phyloP scores from a whole-genome alignment of 2,113 vertebrate species.

The Brienomyrus longianalis region DNA sequence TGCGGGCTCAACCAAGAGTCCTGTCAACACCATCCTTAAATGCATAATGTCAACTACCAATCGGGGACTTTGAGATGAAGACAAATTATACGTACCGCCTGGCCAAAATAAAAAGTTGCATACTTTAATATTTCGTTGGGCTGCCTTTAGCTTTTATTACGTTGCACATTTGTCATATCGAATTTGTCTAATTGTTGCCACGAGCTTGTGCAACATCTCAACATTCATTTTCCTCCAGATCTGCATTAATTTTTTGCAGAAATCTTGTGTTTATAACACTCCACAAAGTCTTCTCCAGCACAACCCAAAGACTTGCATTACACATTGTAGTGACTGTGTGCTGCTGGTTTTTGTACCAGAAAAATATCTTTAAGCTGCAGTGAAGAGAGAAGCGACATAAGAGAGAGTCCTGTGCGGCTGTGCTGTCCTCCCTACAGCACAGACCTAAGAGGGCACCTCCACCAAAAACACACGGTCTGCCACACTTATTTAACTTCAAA shows the following conservation, averaged over 20 bases:
- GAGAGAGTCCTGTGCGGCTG: background rate
- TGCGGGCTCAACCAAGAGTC: background rate
- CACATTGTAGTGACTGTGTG: background rate
- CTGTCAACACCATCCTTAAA: background rate
- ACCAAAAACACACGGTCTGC: background rate
- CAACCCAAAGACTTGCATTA: background rate
- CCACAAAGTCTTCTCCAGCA: too few relatives aligned
- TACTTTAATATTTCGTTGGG: background rate
- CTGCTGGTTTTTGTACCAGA: background rate
- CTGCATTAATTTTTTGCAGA: too few relatives aligned
- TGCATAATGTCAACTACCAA: background rate
- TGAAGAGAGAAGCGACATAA: background rate
- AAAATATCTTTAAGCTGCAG: background rate
- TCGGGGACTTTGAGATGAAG: background rate
- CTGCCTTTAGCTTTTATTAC: background rate
- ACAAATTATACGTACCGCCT: background rate
- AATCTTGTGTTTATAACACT: too few relatives aligned
- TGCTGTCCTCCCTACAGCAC: background rate
- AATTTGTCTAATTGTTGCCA: background rate
- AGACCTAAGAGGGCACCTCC: background rate
- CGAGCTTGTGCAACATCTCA: background rate
- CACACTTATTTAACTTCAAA: background rate
- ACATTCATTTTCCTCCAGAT: too few relatives aligned
- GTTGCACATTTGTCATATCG: background rate
- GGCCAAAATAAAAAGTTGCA: background rate